Conservation (phyloP, 2,113 vertebrate species). For the Phrynosoma platyrhinos region DNA sequence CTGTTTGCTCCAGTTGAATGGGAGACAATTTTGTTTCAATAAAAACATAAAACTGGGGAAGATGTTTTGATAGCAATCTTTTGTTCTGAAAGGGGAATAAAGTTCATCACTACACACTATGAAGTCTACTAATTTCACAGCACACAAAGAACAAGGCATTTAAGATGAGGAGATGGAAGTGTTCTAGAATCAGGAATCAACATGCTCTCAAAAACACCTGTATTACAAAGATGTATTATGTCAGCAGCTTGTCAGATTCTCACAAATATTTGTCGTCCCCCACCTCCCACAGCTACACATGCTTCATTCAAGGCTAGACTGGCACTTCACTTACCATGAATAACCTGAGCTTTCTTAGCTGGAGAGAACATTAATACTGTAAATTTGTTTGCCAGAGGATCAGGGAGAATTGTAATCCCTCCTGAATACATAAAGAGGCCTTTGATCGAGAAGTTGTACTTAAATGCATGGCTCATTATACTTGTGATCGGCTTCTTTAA, state of each 20-base stretch:
- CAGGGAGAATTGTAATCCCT: constrained; percentile 49
- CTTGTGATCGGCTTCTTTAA: constrained; percentile 42
- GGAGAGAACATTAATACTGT: constrained; percentile 63
- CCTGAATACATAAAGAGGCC: constrained; percentile 55
- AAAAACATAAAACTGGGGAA: background rate
- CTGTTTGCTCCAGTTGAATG: background rate
- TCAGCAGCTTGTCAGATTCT: constrained; percentile 61
- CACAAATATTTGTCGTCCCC: constrained; percentile 48
- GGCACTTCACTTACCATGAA: constrained; percentile 58
- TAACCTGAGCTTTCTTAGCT: constrained; percentile 55
- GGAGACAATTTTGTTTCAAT: background rate
- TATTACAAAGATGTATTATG: constrained; percentile 32
- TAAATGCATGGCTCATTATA: constrained; percentile 44
- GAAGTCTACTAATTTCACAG: constrained; percentile 36
- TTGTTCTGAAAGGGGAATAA: constrained; percentile 39
- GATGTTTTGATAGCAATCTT: background rate
- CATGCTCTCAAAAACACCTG: constrained; percentile 46
- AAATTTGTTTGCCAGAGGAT: constrained; percentile 65
- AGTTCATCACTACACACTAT: constrained; percentile 33
- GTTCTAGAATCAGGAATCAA: constrained; percentile 64
- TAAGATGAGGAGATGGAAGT: constrained; percentile 36
- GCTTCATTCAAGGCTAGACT: constrained; percentile 53
- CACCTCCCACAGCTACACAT: background rate
- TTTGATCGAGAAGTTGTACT: constrained; percentile 54
- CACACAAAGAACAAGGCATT: constrained; percentile 56